Percentiles rank a stretch among this genome's conserved stretches.
Evolutionary conservation across 2,888 invertebrate species (phyloP).

Genomic region (Mesorhabditis sp.): DNA sequence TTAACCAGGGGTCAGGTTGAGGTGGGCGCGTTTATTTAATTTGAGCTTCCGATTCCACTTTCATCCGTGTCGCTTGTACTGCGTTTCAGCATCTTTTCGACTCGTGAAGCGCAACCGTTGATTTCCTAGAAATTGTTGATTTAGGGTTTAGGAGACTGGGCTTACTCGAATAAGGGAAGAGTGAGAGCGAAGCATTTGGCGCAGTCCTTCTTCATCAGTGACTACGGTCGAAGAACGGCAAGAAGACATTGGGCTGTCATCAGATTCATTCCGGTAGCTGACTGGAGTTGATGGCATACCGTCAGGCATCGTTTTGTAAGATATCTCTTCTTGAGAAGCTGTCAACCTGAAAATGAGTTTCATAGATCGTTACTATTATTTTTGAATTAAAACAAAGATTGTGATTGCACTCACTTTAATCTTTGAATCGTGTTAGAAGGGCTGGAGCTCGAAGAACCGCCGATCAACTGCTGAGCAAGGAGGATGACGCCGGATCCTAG

Average conservation of each 20-base stretch:
- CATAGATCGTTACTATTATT: neutral
- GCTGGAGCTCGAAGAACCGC: slow-evolving; percentile 14
- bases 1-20: too few relatives aligned
- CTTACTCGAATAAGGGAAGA: neutral
- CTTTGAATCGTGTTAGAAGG: neutral
- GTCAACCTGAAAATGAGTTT: neutral
- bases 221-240: neutral
- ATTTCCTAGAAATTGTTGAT: neutral
- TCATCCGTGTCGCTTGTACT: neutral
- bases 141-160: too few relatives aligned
- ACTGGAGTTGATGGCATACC: neutral
- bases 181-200: neutral
- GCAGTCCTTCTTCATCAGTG: slow-evolving; percentile 4
- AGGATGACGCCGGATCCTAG: slow-evolving; percentile 47
- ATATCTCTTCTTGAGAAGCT: neutral
- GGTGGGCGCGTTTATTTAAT: too few relatives aligned
- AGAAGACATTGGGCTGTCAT: neutral
- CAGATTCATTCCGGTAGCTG: neutral
- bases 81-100: neutral
- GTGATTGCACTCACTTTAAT: neutral
- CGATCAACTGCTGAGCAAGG: slow-evolving; percentile 49
- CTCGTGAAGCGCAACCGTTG: neutral
- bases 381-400: too few relatives aligned
- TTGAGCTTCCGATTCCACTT: neutral
- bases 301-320: neutral